Evolutionary conservation across 2,888 invertebrate species (phyloP), one percentile per base, ranked within the genome.

Genomic region (Scaptomyza tumidula): DNA sequence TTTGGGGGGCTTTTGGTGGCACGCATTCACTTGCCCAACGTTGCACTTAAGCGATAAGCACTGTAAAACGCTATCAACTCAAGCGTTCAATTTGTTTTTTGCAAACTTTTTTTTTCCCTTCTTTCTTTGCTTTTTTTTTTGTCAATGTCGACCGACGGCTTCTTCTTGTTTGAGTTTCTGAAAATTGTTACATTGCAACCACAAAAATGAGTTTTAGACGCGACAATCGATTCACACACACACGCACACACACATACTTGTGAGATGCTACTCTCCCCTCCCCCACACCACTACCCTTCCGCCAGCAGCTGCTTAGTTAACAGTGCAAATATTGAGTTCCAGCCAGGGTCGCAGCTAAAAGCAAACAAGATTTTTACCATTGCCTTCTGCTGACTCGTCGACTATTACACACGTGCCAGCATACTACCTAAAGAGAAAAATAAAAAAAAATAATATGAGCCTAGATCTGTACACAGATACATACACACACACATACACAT

Each of bases 261-360:
- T 24, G 14, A 13, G 24, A 3, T 37, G 14, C 3, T 11, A 10
- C 35, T n/a, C 7, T 14, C n/a, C 43, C 13, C 49, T 9, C 6
- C 10, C 19, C 14, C 43, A 29, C 27, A 29, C 27, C 27, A 13
- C 33, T 45, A 35, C 27, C 35, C 11, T 11, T 3, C 31, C 14
- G 24, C n/a, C 58, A 53, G 44, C 53, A 41, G 66, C 66, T 50
- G 75, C 67, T 77, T 75, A 77, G 75, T 77, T 75, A 75, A 63
- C 78, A 77, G 78, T 72, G 37, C 67, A 75, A 75, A 75, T 77
- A 77, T 75, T 77, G 75, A 72, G 41, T 55, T 33, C 62, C 58
- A 58, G 29, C 72, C 57, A 54, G 53, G 53, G 43, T 65, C 66
- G 58, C 33, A n/a, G 72, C 57, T 57, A 46, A 75, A 45, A 29